These are phyloP conservation scores for Anarrhichthys ocellatus DNA, from an alignment of 2,113 vertebrate species.

Conservation along the genomic window DNA sequence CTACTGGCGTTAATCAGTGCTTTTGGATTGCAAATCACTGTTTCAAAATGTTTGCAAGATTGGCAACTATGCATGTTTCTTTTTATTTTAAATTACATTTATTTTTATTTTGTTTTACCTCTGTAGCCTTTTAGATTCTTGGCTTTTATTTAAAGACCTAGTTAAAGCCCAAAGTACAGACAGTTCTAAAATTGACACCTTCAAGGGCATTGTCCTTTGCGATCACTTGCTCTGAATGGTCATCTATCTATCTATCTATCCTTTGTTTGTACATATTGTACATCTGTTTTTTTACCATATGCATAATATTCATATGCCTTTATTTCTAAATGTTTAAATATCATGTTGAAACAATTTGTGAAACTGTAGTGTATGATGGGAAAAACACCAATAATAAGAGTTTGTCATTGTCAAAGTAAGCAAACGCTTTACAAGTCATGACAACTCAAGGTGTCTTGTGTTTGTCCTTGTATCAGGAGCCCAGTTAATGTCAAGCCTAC, in stretches of 20 bases:
- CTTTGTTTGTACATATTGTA: too few relatives aligned
- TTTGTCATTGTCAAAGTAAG: background rate
- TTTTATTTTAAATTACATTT: background rate
- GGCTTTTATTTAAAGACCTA: background rate
- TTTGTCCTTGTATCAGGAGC: background rate
- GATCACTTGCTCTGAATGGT: too few relatives aligned
- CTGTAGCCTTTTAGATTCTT: background rate
- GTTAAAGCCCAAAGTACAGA: background rate
- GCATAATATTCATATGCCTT: too few relatives aligned
- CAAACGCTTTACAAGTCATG: background rate
- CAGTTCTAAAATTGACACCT: background rate
- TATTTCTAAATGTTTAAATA: too few relatives aligned
- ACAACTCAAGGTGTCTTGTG: background rate
- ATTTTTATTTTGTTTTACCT: background rate
- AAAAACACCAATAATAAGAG: too few relatives aligned
- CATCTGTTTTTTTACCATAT: too few relatives aligned
- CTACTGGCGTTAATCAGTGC: slow-evolving; percentile 23
- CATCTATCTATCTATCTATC: too few relatives aligned
- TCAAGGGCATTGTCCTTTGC: too few relatives aligned
- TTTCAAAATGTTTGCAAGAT: background rate
- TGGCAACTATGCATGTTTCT: background rate
- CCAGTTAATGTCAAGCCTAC: background rate
- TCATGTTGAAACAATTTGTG: too few relatives aligned
- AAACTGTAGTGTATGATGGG: too few relatives aligned
- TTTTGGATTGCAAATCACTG: background rate